Conservation (phyloP, 2,888 invertebrate species). For the Drosophila melanosoma region DNA sequence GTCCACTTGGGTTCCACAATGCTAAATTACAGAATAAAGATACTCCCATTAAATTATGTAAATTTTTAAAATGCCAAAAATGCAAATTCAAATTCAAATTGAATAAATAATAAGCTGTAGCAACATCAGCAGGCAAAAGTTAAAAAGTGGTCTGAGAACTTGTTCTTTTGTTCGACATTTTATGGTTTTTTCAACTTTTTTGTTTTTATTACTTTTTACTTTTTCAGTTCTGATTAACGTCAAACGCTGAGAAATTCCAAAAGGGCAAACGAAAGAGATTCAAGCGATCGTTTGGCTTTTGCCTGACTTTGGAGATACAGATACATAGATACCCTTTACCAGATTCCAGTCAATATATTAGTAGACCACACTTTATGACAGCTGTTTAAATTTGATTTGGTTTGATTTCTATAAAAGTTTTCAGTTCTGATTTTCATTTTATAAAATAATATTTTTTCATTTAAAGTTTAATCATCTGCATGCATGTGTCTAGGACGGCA, state of each 20-base stretch:
- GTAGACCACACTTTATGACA: background rate
- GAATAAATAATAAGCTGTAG: slow-evolving; percentile 47
- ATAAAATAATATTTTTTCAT: too few species aligned
- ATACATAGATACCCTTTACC: slow-evolving; percentile 16
- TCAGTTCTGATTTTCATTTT: background rate
- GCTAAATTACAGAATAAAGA: slow-evolving; percentile 22
- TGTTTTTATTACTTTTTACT: slow-evolving; percentile 20
- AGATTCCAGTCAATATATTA: background rate
- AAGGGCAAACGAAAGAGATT: slow-evolving; percentile 20
- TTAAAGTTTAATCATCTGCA: too few species aligned
- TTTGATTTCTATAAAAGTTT: background rate
- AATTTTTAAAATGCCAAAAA: slow-evolving; percentile 58
- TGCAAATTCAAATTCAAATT: slow-evolving; percentile 50
- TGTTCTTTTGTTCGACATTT: slow-evolving; percentile 64
- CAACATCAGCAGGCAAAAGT: slow-evolving; percentile 19
- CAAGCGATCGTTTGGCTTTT: slow-evolving; percentile 7
- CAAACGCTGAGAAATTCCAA: slow-evolving; percentile 9
- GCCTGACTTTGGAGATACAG: background rate
- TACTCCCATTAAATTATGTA: slow-evolving; percentile 64
- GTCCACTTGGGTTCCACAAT: slow-evolving; percentile 46
- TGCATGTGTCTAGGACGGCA: background rate
- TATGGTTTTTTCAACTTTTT: slow-evolving; percentile 38
- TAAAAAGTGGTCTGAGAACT: slow-evolving; percentile 61
- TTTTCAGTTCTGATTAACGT: slow-evolving; percentile 18
- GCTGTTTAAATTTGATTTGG: background rate